Base-by-base conservation (phyloP, 2,113 vertebrate species). In the Notothenia rossii region DNA sequence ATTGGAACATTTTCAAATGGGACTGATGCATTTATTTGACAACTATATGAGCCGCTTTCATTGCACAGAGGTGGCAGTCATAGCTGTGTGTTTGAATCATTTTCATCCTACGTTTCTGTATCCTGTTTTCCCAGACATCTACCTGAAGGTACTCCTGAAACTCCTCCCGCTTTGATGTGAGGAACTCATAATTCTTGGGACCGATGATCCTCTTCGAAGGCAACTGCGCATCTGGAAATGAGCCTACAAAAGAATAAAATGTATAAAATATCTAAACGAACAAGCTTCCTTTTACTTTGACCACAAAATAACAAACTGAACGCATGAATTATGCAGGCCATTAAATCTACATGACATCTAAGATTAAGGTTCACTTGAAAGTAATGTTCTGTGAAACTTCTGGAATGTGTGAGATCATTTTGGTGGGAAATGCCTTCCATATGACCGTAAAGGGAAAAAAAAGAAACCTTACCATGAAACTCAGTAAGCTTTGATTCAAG, bases 111-210 rank as follows among this genome's bases (percentile, higher is more conserved):
- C 3, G 29, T 29, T 29, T 29, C 29, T 29, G 36, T 7, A 40
- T 40, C 11, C 5, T 1, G 8, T 51, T 2, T 50, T 22, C 3
- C 40, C 20, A 63, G 8, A 49, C 25, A 64, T 43, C 11, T 95
- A 99, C 98, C 96, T 99, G 97, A 54, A 99, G 92, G 59, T 99
- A 99, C 81, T 98, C 97, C 91, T 99, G 95, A 92, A 99, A 99
- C 65, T 98, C 97, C 81, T 98, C 97, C 86, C 97, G 95, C 86
- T 99, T 99, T 2, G 98, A 98, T 79, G 95, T 97, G 82, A 99
- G 94, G 91, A 99, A 99, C 87, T 99, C 98, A 0, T 97, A 98
- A 90, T 99, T 99, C 93, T 99, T 99, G 40, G 98, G 96, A 15
- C 98, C 98, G 69, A 99, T 98, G 64, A 99, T 98, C 83, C 98